These are phyloP conservation scores for Pteropus rufus DNA, from an alignment of 2,797 vertebrate species.

Conservation along the genomic window DNA sequence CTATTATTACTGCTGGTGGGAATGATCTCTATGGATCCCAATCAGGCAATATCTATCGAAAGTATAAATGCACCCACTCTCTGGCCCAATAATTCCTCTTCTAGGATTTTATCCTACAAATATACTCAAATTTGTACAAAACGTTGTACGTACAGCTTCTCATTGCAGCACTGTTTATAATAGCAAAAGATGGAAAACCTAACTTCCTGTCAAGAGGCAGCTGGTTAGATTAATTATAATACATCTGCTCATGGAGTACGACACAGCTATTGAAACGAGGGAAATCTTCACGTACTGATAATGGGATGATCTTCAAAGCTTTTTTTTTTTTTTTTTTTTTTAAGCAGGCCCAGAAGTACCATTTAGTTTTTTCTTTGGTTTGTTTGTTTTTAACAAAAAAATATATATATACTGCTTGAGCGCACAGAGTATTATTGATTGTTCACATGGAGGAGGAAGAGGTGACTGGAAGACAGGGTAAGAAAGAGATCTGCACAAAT, in stretches of 20 bases:
- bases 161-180: not conserved
- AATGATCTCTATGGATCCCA: fast-evolving
- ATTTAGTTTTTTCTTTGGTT: not conserved
- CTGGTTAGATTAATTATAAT: not conserved
- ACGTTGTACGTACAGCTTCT: not conserved
- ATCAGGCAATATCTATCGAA: not conserved
- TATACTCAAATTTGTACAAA: not conserved
- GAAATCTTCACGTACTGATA: not conserved
- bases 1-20: fast-evolving
- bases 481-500: not conserved
- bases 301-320: not conserved
- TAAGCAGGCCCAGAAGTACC: not conserved
- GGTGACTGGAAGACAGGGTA: not conserved
- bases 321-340: not conserved
- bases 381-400: too few relatives aligned
- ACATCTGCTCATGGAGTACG: not conserved
- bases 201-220: not conserved
- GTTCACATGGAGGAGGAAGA: not conserved
- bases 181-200: not conserved
- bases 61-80: not conserved
- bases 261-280: not conserved
- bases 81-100: not conserved
- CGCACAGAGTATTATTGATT: not conserved
- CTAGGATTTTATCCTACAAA: not conserved
- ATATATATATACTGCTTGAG: not conserved